Evolutionary conservation across 2,888 invertebrate genomes (phyloP).

Genomic region (Lacanobia wlatinum): DNA sequence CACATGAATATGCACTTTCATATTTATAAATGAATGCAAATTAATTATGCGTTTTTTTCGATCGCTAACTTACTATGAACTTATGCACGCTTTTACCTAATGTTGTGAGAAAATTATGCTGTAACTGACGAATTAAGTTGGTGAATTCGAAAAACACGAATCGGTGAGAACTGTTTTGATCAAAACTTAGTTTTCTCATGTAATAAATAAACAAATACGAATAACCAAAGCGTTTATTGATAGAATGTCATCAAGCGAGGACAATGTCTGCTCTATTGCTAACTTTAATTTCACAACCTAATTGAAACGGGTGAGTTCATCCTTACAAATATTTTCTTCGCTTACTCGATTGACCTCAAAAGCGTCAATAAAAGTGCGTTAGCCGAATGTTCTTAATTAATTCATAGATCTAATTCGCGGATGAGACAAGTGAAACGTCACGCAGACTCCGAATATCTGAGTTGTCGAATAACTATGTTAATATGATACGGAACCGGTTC

Average conservation of each 20-base stretch:
- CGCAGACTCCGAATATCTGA: constrained; percentile 54
- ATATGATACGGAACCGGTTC: constrained; percentile 74
- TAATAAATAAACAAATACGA: constrained; percentile 3
- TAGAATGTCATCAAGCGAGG: constrained; percentile 12
- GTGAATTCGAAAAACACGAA: not conserved
- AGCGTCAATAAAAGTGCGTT: constrained; percentile 66
- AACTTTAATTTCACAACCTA: constrained; percentile 10
- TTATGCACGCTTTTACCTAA: constrained; percentile 35
- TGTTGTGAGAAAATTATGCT: not conserved
- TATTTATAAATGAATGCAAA: constrained; percentile 53
- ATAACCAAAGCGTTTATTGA: constrained; percentile 7
- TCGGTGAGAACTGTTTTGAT: constrained; percentile 2
- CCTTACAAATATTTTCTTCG: constrained; percentile 39
- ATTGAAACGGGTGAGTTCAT: constrained; percentile 53
- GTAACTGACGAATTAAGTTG: not conserved
- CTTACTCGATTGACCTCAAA: constrained; percentile 66
- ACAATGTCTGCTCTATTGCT: constrained; percentile 22
- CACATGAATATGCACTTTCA: constrained; percentile 69
- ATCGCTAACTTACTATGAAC: constrained; percentile 23
- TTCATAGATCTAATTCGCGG: constrained; percentile 68
- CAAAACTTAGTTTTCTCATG: not conserved
- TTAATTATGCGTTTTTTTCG: constrained; percentile 36
- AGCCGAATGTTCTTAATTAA: constrained; percentile 73
- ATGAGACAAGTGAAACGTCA: constrained; percentile 44
- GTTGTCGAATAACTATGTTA: constrained; percentile 72